Evolutionary conservation across 2,888 invertebrate species (phyloP).

Genomic region (Campoplex nolae): DNA sequence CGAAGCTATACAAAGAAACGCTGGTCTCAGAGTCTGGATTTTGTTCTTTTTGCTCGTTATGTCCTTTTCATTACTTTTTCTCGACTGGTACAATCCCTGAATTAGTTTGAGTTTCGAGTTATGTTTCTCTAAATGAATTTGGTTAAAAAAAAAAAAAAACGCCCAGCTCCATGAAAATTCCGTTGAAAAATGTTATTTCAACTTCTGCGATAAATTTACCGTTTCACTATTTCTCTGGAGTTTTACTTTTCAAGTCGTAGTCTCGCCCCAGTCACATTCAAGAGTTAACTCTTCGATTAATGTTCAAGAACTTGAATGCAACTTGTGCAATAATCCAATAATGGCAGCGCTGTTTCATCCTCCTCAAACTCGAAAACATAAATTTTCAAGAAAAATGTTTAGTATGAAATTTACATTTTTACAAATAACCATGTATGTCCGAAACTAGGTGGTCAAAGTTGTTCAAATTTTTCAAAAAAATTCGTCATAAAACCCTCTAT

Average conservation of each 20-base stretch:
- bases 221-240: neutral
- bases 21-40: conserved; percentile 97
- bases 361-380: no score
- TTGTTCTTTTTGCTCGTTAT: conserved; percentile 97
- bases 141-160: neutral
- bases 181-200: neutral
- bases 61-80: conserved; percentile 97
- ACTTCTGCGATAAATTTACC: neutral
- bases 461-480: no score
- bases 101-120: conserved; percentile 9
- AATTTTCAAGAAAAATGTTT: no score
- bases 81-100: conserved; percentile 99
- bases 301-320: no score
- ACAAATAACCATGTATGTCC: no score
- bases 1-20: conserved; percentile 98
- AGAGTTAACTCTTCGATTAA: no score
- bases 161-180: neutral
- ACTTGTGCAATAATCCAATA: no score
- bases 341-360: no score
- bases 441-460: no score
- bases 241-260: neutral
- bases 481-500: no score
- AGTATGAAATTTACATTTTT: no score
- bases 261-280: no score
- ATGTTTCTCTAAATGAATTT: neutral